Conservation (phyloP, 2,888 invertebrate species). For the Melieria crassipennis region DNA sequence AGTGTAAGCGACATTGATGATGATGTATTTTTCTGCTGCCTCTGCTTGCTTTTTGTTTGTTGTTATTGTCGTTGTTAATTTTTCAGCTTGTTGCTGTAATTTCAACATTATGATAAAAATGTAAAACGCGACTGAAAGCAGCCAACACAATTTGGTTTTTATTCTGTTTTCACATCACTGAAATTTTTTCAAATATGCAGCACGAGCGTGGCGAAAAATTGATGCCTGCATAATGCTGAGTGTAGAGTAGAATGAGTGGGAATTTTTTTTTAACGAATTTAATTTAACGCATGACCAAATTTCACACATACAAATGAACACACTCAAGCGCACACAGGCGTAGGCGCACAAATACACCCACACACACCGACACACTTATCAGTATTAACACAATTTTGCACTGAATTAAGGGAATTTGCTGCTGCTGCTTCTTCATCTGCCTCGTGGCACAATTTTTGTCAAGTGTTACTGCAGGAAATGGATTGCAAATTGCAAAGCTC, state of each 20-base stretch:
- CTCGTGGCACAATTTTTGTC: too few relatives aligned
- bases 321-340: not conserved
- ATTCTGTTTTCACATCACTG: not conserved
- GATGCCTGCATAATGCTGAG: not conserved
- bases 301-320: slow-evolving; percentile 16
- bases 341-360: not conserved
- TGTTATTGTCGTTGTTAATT: not conserved
- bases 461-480: too few relatives aligned
- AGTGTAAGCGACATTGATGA: slow-evolving; percentile 35
- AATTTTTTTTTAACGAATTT: slow-evolving; percentile 35
- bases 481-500: too few relatives aligned
- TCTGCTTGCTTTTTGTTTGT: not conserved
- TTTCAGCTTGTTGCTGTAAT: not conserved
- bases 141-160: not conserved
- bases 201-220: not conserved
- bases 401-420: not conserved
- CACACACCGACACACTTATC: not conserved
- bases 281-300: slow-evolving; percentile 38
- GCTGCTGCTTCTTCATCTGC: too few relatives aligned
- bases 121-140: not conserved
- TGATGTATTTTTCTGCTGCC: slow-evolving; percentile 25
- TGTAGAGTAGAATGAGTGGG: not conserved
- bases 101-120: slow-evolving; percentile 4
- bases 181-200: too few relatives aligned
- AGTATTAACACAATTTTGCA: not conserved